These are phyloP conservation scores for Diachasmimorpha longicaudata DNA, from an alignment of 1,140 invertebrate genomes.

Conservation along the genomic window DNA sequence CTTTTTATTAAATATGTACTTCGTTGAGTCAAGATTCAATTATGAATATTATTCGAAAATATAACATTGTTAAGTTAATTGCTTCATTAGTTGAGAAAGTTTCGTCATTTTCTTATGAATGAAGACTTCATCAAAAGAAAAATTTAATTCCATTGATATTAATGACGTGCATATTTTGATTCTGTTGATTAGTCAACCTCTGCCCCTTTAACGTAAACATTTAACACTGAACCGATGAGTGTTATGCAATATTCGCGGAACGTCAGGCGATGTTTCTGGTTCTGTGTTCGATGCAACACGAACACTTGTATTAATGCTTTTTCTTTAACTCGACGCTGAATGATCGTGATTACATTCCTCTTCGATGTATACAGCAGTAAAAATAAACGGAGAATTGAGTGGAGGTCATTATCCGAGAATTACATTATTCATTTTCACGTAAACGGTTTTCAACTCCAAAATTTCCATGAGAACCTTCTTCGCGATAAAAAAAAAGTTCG, in stretches of 20 bases:
- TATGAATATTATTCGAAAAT: too few species aligned
- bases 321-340: not conserved
- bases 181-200: not conserved
- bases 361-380: not conserved
- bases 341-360: not conserved
- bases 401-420: not conserved
- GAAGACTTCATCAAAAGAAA: not conserved
- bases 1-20: not conserved
- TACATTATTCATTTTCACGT: not conserved
- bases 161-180: not conserved
- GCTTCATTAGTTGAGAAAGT: not conserved
- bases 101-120: not conserved
- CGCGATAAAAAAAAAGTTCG: too few species aligned
- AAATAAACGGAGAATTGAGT: not conserved
- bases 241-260: not conserved
- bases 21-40: too few species aligned
- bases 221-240: conserved; percentile 28
- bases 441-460: too few species aligned
- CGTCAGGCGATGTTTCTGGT: conserved; percentile 10
- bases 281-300: not conserved
- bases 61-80: too few species aligned
- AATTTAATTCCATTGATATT: not conserved
- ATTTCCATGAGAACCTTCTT: too few species aligned
- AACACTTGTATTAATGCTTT: not conserved
- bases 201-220: conserved; percentile 25